Base-by-base conservation (phyloP, 2,113 vertebrate genomes). In the Larimichthys crocea region DNA sequence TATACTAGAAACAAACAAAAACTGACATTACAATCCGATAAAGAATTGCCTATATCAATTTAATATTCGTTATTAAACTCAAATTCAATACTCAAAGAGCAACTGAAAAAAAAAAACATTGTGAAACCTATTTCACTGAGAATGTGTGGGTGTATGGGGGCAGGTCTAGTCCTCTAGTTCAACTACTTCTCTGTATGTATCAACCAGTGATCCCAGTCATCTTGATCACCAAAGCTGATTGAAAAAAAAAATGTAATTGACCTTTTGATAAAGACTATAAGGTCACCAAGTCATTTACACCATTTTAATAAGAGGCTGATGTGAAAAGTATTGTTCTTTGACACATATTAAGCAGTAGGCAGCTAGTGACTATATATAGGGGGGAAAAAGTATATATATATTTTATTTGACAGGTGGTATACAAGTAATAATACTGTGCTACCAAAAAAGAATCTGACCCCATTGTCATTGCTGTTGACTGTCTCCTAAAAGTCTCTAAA, bases 391-490 rank as follows among this genome's bases (percentile, higher is more conserved):
- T 29, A 29, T 29, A 29, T 20, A 20, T 52, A 22, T 31, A 31
- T 31, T 31, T 31, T 31, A 5, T 44, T 70, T 15, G 75, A 77
- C 52, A 78, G 40, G 62, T 22, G 80, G 50, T 53, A 74, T 42
- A 57, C 12, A 74, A 78, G 19, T 46, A 49, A 70, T 11, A 20
- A 46, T 19, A n/a, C 79, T 55, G 20, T 40, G n/a, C 35, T 60
- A 62, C 67, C 5, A 64, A 60, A 73, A 60, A 68, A n/a, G 26
- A 84, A 86, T 46, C 56, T 4, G 11, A 63, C 76, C 26, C 42
- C 40, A 26, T 67, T 74, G 64, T 80, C 26, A 2, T 19, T 22
- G 24, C 29, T 16, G 42, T 78, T 61, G 52, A 64, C 31, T 64
- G 35, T 11, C 26, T 40, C 24, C 17, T 69, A 20, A 64, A 59